Evolutionary conservation across 2,888 invertebrate species (phyloP).

Genomic region (Caenorhabditis sp.): DNA sequence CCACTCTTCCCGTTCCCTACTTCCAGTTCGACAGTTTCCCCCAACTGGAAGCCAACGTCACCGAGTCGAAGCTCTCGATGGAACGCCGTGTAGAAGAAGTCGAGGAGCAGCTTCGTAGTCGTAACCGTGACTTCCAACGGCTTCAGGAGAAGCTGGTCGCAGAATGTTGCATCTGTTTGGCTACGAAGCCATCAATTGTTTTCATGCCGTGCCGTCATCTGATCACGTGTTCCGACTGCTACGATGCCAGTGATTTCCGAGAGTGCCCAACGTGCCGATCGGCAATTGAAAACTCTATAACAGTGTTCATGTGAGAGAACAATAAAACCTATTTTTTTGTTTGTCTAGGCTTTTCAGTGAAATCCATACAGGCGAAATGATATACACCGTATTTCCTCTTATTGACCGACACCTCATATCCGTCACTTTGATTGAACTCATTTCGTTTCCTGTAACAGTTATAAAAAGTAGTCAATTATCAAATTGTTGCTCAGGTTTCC

Average conservation of each 20-base stretch:
- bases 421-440: too few relatives aligned
- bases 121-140: conserved; percentile 63
- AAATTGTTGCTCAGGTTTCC: too few relatives aligned
- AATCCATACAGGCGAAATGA: too few relatives aligned
- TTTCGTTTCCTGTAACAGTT: too few relatives aligned
- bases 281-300: conserved; percentile 61
- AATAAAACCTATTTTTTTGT: conserved; percentile 22
- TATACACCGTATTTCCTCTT: too few relatives aligned
- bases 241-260: conserved; percentile 58
- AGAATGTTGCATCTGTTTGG: conserved; percentile 72
- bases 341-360: not conserved
- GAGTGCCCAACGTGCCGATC: conserved; percentile 72
- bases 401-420: too few relatives aligned
- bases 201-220: conserved; percentile 73
- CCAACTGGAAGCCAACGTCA: conserved; percentile 45
- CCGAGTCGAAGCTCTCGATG: conserved; percentile 24
- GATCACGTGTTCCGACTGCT: conserved; percentile 68
- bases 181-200: conserved; percentile 71
- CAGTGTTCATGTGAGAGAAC: conserved; percentile 64
- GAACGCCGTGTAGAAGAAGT: conserved; percentile 56
- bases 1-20: not conserved
- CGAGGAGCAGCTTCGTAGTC: conserved; percentile 51
- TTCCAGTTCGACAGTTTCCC: conserved; percentile 64
- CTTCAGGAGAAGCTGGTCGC: conserved; percentile 67
- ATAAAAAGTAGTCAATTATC: too few relatives aligned